phyloP scores from a whole-genome alignment of 2,113 vertebrate species.

The Sardina pilchardus region DNA sequence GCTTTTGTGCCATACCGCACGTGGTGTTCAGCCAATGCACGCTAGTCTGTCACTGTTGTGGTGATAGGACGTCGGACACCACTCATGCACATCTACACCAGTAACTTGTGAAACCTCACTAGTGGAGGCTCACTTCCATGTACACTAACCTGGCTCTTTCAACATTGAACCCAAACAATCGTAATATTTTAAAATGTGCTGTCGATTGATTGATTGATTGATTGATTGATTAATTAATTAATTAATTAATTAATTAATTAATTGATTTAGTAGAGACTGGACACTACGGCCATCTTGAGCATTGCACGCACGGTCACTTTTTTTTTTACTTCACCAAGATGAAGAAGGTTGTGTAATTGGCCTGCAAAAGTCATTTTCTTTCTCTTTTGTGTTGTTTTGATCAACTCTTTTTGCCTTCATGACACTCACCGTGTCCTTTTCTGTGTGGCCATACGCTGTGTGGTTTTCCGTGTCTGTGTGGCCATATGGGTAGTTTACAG shows the following conservation, averaged over 20 bases:
- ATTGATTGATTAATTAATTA: neutral
- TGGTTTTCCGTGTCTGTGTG: slow-evolving; percentile 15
- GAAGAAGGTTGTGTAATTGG: slow-evolving; percentile 23
- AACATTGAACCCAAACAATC: slow-evolving; percentile 16
- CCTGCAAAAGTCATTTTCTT: neutral
- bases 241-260: neutral
- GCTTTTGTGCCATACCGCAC: slow-evolving; percentile 29
- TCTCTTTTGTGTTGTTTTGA: slow-evolving; percentile 1
- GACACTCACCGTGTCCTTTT: slow-evolving; percentile 26
- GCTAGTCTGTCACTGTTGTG: slow-evolving; percentile 37
- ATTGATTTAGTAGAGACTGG: slow-evolving; percentile 12
- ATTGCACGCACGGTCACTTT: slow-evolving; percentile 57
- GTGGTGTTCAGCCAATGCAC: slow-evolving; percentile 14
- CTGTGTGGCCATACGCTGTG: slow-evolving; percentile 38
- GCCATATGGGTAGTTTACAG: slow-evolving; percentile 27
- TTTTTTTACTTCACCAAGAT: slow-evolving; percentile 42
- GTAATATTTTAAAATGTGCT: slow-evolving; percentile 4
- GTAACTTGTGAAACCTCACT: slow-evolving; percentile 4
- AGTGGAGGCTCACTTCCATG: slow-evolving; percentile 16
- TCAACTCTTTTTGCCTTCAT: slow-evolving; percentile 44
- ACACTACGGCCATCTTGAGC: slow-evolving; percentile 29
- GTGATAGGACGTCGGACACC: neutral
- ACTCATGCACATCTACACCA: slow-evolving; percentile 20
- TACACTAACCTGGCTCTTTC: slow-evolving; percentile 31
- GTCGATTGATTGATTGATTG: neutral